phyloP scores from a whole-genome alignment of 2,797 vertebrate species.

The Pseudomugil tenellus region DNA sequence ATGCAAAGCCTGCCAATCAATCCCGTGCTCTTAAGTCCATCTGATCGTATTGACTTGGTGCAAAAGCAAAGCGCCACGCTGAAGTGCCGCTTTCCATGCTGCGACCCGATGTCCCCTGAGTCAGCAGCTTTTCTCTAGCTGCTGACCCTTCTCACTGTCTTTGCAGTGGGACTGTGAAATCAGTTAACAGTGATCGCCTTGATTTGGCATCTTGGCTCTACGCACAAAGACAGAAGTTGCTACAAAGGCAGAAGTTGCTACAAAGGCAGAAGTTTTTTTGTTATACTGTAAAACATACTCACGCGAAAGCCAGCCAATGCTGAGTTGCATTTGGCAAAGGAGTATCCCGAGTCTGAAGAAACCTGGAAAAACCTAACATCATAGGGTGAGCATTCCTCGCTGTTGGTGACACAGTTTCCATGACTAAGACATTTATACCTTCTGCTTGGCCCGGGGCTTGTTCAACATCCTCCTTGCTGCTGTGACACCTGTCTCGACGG shows the following conservation, averaged over 20 bases:
- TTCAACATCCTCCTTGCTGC: slow-evolving; percentile 69
- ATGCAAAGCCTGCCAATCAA: slow-evolving; percentile 73
- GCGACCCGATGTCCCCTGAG: slow-evolving; percentile 66
- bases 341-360: slow-evolving; percentile 31
- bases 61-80: slow-evolving; percentile 21
- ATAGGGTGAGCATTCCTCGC: slow-evolving; percentile 69
- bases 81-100: slow-evolving; percentile 36
- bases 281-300: slow-evolving; percentile 30
- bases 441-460: slow-evolving; percentile 60
- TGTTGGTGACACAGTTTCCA: slow-evolving; percentile 71
- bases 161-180: slow-evolving; percentile 54
- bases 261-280: slow-evolving; percentile 31
- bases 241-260: slow-evolving; percentile 37
- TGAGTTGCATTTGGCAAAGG: slow-evolving; percentile 25
- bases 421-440: slow-evolving; percentile 68
- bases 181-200: slow-evolving; percentile 51
- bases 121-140: slow-evolving; percentile 58
- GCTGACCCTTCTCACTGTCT: slow-evolving; percentile 53
- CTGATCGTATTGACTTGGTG: slow-evolving; percentile 49
- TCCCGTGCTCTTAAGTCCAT: slow-evolving; percentile 37
- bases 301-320: slow-evolving; percentile 45
- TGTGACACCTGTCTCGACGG: slow-evolving; percentile 72
- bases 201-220: slow-evolving; percentile 18
- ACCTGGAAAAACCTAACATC: slow-evolving; percentile 36
- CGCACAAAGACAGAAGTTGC: slow-evolving; percentile 27